phyloP scores from a whole-genome alignment of 2,113 vertebrate species.

The Thamnophis sirtalis region DNA sequence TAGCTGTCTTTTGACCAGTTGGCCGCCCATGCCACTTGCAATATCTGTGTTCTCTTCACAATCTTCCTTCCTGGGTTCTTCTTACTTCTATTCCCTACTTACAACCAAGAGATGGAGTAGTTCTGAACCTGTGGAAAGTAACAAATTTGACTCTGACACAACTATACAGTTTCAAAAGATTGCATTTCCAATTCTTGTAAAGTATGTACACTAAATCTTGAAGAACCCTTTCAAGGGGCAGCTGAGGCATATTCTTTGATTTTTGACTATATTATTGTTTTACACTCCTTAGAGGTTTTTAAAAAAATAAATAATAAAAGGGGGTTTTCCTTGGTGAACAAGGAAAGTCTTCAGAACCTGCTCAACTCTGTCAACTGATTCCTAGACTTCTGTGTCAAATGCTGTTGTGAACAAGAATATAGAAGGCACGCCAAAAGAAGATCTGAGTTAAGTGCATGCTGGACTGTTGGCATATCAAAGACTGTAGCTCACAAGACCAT shows the following conservation, averaged over 20 bases:
- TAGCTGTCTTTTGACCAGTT: no score
- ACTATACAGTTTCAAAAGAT: no score
- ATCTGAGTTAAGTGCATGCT: background rate
- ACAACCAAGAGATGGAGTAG: no score
- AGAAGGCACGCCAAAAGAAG: background rate
- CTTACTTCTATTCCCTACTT: no score
- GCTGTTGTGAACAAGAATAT: background rate
- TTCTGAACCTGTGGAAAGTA: no score
- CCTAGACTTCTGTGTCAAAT: background rate
- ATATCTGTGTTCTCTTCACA: no score
- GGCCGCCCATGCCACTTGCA: no score
- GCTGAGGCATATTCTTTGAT: background rate
- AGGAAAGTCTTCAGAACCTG: no score
- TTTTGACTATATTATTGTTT: background rate
- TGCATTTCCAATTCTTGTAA: background rate
- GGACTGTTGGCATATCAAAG: background rate
- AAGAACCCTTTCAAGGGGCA: background rate
- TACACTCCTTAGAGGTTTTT: background rate
- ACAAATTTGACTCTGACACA: no score
- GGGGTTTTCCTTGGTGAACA: background rate
- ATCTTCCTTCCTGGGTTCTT: no score
- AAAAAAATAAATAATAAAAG: background rate
- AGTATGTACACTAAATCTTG: background rate
- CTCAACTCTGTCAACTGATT: background rate
- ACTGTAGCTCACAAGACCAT: background rate